Percentiles rank a stretch among this genome's conserved stretches.
These are phyloP conservation scores for Lepeophtheirus nordmannii DNA, from an alignment of 2,888 invertebrate genomes.

Conservation along the genomic window DNA sequence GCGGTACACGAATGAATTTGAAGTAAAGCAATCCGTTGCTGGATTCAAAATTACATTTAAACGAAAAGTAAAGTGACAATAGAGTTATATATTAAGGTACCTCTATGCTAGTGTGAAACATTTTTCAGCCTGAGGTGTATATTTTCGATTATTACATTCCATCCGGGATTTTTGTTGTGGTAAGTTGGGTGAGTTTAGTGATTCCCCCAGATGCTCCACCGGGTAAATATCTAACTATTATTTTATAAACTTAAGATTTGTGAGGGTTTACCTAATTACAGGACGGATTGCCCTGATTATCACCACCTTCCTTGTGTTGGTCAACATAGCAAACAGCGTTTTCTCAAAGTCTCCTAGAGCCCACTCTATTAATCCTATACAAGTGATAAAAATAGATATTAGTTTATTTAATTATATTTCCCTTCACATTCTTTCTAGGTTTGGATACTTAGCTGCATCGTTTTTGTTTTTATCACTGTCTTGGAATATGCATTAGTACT, in stretches of 20 bases:
- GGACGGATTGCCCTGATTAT: slow-evolving; percentile 9
- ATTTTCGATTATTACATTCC: slow-evolving; percentile 38
- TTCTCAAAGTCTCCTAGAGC: slow-evolving; percentile 11
- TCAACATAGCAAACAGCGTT: slow-evolving; percentile 12
- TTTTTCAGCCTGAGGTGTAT: neutral
- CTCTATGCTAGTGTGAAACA: too few species aligned
- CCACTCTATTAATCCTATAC: slow-evolving; percentile 15
- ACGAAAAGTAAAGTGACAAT: neutral
- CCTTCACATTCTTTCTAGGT: neutral
- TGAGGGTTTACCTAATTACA: neutral
- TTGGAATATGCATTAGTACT: slow-evolving; percentile 5
- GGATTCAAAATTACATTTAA: neutral
- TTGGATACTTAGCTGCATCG: slow-evolving; percentile 12
- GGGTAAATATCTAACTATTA: slow-evolving; percentile 31
- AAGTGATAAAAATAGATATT: neutral
- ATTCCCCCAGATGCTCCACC: slow-evolving; percentile 50
- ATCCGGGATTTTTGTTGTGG: slow-evolving; percentile 47
- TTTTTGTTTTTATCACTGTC: slow-evolving; percentile 13
- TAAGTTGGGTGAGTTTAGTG: slow-evolving; percentile 50
- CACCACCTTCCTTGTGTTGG: slow-evolving; percentile 9
- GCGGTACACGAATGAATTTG: neutral
- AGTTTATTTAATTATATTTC: too few species aligned
- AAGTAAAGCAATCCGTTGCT: neutral
- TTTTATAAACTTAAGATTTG: neutral
- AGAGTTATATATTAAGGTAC: too few species aligned